These are phyloP conservation scores for Rhizoglyphus robini DNA, from an alignment of 1,140 invertebrate species.

Conservation along the genomic window DNA sequence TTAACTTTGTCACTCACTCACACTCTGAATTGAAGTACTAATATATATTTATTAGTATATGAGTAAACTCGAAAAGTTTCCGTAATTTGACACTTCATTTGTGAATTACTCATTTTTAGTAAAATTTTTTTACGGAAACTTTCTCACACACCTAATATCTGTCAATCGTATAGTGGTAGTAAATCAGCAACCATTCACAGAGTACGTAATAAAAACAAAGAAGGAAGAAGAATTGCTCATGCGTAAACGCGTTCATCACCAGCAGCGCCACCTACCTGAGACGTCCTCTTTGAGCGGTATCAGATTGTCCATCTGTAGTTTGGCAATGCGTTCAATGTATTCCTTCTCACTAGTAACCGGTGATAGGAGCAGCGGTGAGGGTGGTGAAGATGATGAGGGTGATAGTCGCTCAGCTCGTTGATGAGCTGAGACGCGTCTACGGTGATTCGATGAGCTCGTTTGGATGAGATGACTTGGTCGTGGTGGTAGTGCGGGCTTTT, in stretches of 20 bases:
- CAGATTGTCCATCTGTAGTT: conserved; percentile 58
- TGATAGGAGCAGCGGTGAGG: not conserved
- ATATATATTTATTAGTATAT: too few species aligned
- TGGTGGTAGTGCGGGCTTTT: conserved; percentile 3
- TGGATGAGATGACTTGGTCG: not conserved
- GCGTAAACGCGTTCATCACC: too few species aligned
- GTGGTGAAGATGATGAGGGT: not conserved
- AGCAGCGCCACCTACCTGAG: conserved; percentile 5
- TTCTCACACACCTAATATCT: too few species aligned
- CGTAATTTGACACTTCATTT: too few species aligned
- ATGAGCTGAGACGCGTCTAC: not conserved
- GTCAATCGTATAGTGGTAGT: too few species aligned
- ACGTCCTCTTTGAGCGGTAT: conserved; percentile 68
- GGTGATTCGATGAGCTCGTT: not conserved
- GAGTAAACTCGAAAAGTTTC: too few species aligned
- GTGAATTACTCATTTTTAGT: too few species aligned
- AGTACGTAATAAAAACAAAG: too few species aligned
- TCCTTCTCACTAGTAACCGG: conserved; percentile 16
- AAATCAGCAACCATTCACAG: too few species aligned
- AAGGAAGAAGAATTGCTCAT: not conserved
- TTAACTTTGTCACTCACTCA: too few species aligned
- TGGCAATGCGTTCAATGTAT: conserved; percentile 39
- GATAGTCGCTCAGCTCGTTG: not conserved
- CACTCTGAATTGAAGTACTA: too few species aligned
- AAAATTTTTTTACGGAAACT: too few species aligned